Evolutionary conservation across 1,140 invertebrate genomes (phyloP), one percentile per base, ranked within the genome.

Genomic region (Drosophila guanche): DNA sequence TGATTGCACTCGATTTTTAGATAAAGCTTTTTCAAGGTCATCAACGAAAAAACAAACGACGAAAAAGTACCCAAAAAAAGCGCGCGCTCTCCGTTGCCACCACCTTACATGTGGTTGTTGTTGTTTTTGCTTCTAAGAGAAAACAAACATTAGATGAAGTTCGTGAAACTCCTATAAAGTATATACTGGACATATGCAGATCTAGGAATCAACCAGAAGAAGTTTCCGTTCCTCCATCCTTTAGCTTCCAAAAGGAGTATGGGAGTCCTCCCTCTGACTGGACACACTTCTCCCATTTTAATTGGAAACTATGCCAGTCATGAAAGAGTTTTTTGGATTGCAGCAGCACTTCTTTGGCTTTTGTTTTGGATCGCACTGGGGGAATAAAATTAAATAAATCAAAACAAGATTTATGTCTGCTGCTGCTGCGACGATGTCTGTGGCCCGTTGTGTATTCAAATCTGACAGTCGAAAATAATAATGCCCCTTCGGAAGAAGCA

Each of bases 1-100:
- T 90, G 84, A 90, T 90, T 90, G 89, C 89, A 90, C 89, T 90
- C 89, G 74, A 90, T 90, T 90, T 90, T 90, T 90, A 90, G 89
- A 90, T 90, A 90, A 90, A 90, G 89, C 84, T 83, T 90, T 86
- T 90, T 90, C 89, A 90, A 90, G 89, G 89, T 90, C 89, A 89
- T 72, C 80, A 70, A 89, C 84, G 88, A 90, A 89, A 90, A 90
- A 90, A 79, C 78, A 72, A 80, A 71, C 41, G 53, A 55, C 33
- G 33, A 25, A 72, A 79, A 58, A 54, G 61, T 70, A 75, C 71
- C 77, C 65, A 77, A 80, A 62, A 66, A 69, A 50, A 60, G 75
- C 58, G 56, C 66, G 54, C 47, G 43, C 60, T 50, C 41, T 59
- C 16, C n/a, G n/a, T 63, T 57, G 66, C 51, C 46, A 57, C 65